Evolutionary conservation across 2,113 vertebrate genomes (phyloP).

Genomic region (Sclerurus mexicanus): DNA sequence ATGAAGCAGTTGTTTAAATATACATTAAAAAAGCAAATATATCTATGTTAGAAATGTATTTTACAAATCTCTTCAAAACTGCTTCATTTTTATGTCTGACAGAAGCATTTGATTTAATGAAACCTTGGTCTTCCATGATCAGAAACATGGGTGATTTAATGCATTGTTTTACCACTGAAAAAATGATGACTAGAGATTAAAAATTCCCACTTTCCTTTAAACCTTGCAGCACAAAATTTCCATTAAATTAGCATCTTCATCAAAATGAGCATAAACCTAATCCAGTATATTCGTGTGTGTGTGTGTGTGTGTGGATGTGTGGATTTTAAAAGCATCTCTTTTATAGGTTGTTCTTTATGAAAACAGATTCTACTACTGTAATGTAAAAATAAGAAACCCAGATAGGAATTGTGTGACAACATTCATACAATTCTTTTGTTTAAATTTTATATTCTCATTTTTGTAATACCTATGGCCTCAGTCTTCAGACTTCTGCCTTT

Average conservation of each 20-base stretch:
- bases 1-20: constrained; percentile 26
- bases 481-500: not conserved
- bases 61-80: constrained; percentile 20
- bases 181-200: not conserved
- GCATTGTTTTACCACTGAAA: not conserved
- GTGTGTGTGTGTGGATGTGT: not conserved
- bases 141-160: not conserved
- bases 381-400: not conserved
- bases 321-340: not conserved
- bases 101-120: constrained; percentile 18
- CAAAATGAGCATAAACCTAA: not conserved
- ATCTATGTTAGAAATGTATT: not conserved
- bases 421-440: not conserved
- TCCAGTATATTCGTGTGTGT: not conserved
- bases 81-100: not conserved
- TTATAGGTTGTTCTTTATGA: not conserved
- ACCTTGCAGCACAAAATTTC: not conserved
- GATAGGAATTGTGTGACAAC: not conserved
- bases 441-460: not conserved
- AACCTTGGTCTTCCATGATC: not conserved
- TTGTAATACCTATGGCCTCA: not conserved
- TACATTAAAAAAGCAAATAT: not conserved
- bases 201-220: not conserved
- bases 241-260: not conserved
- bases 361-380: not conserved